Percentiles rank a stretch among this genome's conserved stretches.
Conservation (phyloP, 2,888 invertebrate species). For the Exephanes ischioxanthus region DNA sequence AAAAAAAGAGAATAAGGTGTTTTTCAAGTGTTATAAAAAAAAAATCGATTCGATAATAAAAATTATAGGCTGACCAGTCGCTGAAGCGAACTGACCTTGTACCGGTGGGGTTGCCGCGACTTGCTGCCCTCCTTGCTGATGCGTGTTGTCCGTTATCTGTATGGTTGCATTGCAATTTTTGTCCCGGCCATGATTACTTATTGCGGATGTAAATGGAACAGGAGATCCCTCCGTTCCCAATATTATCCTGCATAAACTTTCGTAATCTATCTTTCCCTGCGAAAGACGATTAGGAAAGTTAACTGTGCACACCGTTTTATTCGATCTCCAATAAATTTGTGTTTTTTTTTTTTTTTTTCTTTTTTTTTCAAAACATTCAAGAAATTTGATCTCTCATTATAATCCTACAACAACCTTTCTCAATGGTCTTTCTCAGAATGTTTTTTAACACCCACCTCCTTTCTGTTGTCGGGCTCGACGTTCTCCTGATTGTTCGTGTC, state of each 20-base stretch:
- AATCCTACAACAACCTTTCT: constrained; percentile 5
- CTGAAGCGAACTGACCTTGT: constrained; percentile 78
- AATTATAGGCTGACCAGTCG: not conserved
- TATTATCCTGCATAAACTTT: constrained; percentile 86
- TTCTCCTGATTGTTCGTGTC: constrained; percentile 88
- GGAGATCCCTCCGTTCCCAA: constrained; percentile 80
- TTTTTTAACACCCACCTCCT: constrained; percentile 82
- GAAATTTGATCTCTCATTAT: not conserved
- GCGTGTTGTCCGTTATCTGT: constrained; percentile 83
- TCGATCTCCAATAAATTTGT: constrained; percentile 10
- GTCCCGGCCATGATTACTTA: constrained; percentile 85
- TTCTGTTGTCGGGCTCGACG: constrained; percentile 89
- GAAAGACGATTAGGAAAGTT: constrained; percentile 64
- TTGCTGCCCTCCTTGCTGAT: constrained; percentile 80
- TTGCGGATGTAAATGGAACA: constrained; percentile 80
- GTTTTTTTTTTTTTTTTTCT: too few species aligned
- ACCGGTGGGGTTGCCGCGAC: constrained; percentile 76
- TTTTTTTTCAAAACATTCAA: constrained; percentile 1
- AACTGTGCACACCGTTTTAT: constrained; percentile 56
- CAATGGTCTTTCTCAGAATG: constrained; percentile 30
- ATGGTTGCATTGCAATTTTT: constrained; percentile 90
- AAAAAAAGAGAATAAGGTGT: not conserved
- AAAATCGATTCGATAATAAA: too few species aligned
- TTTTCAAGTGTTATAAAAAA: constrained; percentile 17
- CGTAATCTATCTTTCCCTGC: constrained; percentile 88